These are phyloP conservation scores for Lytechinus pictus DNA, from an alignment of 35 echinoderm and acorn worm species.

Conservation along the genomic window DNA sequence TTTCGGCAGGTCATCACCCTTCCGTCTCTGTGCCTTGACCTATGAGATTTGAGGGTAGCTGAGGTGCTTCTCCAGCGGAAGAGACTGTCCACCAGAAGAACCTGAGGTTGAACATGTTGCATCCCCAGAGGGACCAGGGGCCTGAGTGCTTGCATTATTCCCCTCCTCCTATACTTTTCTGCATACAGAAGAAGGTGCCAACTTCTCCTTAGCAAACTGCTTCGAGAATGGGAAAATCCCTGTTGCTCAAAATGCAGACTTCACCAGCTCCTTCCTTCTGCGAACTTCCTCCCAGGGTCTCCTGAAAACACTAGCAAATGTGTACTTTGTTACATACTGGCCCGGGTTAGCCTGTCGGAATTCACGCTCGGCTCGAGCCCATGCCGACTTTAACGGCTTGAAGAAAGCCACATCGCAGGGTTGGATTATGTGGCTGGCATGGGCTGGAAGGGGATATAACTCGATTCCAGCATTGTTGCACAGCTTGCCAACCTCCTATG, in stretches of 20 bases:
- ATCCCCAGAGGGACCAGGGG: too few relatives aligned
- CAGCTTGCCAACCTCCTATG: neutral
- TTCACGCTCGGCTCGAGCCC: neutral
- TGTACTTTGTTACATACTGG: neutral
- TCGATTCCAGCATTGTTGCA: neutral
- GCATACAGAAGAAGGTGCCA: neutral
- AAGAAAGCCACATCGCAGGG: constrained; percentile 20
- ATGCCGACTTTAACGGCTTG: neutral
- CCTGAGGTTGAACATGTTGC: too few relatives aligned
- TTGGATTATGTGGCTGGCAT: constrained; percentile 25
- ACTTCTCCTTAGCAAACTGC: neutral
- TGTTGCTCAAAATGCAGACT: neutral
- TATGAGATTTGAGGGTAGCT: too few relatives aligned
- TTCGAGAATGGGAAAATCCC: neutral
- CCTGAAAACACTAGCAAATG: neutral
- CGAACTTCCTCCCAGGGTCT: constrained; percentile 1
- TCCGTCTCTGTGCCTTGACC: too few relatives aligned
- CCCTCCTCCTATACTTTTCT: neutral
- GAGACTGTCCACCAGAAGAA: too few relatives aligned
- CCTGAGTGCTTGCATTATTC: too few relatives aligned
- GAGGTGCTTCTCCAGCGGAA: too few relatives aligned
- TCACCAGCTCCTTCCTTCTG: neutral
- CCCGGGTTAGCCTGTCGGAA: neutral
- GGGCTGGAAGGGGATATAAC: constrained; percentile 18
- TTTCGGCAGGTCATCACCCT: neutral